A percentile compares a stretch with the other conserved stretches of the same genome.
phyloP scores from a whole-genome alignment of 2,888 invertebrate genomes.

The Podotricha telesiphe region DNA sequence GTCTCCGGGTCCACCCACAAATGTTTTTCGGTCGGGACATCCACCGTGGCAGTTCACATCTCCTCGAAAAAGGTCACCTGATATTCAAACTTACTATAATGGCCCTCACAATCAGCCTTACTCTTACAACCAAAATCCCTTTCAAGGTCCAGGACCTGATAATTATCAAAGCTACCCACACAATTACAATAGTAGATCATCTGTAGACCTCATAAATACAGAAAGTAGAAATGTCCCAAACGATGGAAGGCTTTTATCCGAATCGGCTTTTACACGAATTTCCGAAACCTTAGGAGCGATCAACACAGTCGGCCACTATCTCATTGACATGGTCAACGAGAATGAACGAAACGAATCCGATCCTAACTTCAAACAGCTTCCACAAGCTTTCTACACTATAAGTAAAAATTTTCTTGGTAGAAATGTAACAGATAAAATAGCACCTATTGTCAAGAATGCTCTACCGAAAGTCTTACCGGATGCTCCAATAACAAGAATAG shows the following conservation, averaged over 20 bases:
- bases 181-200: conserved; percentile 58
- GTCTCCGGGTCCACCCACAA: conserved; percentile 61
- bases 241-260: conserved; percentile 82
- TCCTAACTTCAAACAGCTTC: conserved; percentile 78
- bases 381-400: conserved; percentile 90
- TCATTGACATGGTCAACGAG: conserved; percentile 90
- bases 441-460: conserved; percentile 85
- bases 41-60: conserved; percentile 73
- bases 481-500: conserved; percentile 73
- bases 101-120: conserved; percentile 44
- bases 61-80: conserved; percentile 74
- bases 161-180: conserved; percentile 50
- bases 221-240: conserved; percentile 60
- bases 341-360: conserved; percentile 74
- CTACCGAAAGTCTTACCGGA: conserved; percentile 72
- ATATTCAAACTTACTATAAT: conserved; percentile 52
- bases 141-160: conserved; percentile 44
- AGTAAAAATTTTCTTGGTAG: conserved; percentile 89
- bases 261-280: conserved; percentile 85
- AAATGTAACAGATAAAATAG: conserved; percentile 92
- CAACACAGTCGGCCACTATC: conserved; percentile 92
- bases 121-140: conserved; percentile 54
- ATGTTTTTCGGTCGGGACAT: conserved; percentile 62
- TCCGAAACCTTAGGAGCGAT: conserved; percentile 89
- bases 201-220: conserved; percentile 56